Percentiles rank a stretch among this genome's conserved stretches.
Conservation (phyloP, 2,797 vertebrate species). For the Enteromius mattozi region DNA sequence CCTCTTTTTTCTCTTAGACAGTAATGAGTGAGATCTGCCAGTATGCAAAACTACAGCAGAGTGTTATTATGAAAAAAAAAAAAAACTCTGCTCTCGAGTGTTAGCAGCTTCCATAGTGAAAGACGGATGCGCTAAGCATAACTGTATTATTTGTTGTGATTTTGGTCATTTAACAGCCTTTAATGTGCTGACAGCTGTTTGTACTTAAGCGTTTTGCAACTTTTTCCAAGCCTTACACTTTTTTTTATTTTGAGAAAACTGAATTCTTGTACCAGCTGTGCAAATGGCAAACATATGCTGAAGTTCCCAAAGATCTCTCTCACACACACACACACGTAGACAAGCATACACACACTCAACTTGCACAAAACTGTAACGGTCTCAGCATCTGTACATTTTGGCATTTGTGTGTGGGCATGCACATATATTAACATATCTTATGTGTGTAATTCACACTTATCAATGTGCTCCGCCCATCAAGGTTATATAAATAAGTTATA, state of each 20-base stretch:
- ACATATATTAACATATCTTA: neutral
- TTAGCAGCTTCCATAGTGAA: constrained; percentile 6
- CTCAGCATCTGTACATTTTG: neutral
- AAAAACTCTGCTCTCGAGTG: neutral
- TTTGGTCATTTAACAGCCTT: neutral
- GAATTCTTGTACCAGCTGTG: constrained; percentile 34
- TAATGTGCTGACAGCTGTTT: constrained; percentile 4
- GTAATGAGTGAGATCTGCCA: constrained; percentile 32
- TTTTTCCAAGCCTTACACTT: neutral
- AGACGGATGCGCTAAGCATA: neutral
- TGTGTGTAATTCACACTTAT: neutral
- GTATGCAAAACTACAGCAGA: constrained; percentile 25
- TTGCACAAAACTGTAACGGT: neutral
- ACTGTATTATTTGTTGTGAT: neutral
- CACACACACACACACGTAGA: neutral
- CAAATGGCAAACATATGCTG: constrained; percentile 36
- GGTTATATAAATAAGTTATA: neutral
- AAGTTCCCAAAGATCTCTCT: constrained; percentile 28
- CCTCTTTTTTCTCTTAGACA: constrained; percentile 11
- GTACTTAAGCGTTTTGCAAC: neutral
- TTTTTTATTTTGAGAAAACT: neutral
- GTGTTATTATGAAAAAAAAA: constrained; percentile 22
- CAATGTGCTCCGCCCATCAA: neutral
- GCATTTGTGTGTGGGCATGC: neutral
- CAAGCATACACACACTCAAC: neutral